phyloP scores from a whole-genome alignment of 1,140 invertebrate genomes.

The Pseudomyrmex sp. region DNA sequence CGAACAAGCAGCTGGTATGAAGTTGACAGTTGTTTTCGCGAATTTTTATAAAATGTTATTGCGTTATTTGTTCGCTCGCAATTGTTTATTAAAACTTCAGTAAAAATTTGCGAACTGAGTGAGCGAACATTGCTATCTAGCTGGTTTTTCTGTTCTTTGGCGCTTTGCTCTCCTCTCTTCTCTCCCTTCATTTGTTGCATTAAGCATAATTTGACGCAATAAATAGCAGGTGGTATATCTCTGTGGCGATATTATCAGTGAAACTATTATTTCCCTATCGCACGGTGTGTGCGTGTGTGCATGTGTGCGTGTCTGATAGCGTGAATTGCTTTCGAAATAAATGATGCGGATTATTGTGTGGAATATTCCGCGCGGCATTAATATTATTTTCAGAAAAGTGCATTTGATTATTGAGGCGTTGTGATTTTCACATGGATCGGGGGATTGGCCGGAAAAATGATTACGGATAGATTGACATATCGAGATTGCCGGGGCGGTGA shows the following conservation, averaged over 20 bases:
- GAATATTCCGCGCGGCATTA: background rate
- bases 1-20: too few species aligned
- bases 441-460: slow-evolving; percentile 40
- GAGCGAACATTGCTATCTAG: too few species aligned
- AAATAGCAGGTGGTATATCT: background rate
- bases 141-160: background rate
- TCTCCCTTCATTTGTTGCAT: background rate
- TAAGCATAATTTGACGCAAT: background rate
- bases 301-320: background rate
- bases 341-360: background rate
- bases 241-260: slow-evolving; percentile 11
- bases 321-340: background rate
- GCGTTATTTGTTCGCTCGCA: too few species aligned
- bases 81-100: too few species aligned
- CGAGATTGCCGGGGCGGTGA: background rate
- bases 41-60: too few species aligned
- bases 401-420: slow-evolving; percentile 5
- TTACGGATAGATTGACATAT: slow-evolving; percentile 22
- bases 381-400: slow-evolving; percentile 21
- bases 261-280: slow-evolving; percentile 21
- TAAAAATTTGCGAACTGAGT: too few species aligned
- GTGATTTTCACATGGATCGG: slow-evolving; percentile 12
- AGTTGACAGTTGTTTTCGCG: too few species aligned
- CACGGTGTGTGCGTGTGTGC: background rate
- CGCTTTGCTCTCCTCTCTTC: background rate